Conservation (phyloP, 1,140 invertebrate genomes). For the Aphelinus certus region DNA sequence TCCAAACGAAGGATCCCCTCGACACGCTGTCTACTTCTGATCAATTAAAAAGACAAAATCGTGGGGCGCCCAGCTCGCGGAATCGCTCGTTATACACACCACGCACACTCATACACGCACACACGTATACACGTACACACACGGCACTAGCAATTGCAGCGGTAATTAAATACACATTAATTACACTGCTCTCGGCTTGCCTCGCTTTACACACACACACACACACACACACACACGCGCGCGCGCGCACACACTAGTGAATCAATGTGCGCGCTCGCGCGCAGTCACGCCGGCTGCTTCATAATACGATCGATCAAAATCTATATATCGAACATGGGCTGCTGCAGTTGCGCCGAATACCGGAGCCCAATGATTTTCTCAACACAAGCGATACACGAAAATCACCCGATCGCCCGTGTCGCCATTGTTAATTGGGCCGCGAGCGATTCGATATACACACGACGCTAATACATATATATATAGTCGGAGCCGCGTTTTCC, state of each 20-base stretch:
- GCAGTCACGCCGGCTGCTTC: conserved; percentile 3
- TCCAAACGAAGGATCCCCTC: too few species aligned
- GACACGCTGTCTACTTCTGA: conserved; percentile 18
- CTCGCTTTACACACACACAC: background rate
- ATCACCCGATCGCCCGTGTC: too few species aligned
- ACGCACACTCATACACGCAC: too few species aligned
- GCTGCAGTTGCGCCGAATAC: too few species aligned
- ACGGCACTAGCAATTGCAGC: conserved; percentile 1
- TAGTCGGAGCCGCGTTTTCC: too few species aligned
- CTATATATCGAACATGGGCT: background rate
- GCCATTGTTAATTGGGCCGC: too few species aligned
- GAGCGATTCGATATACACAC: too few species aligned
- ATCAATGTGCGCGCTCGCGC: background rate
- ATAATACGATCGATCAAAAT: conserved; percentile 36
- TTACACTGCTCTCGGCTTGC: conserved; percentile 6
- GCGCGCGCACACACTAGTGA: too few species aligned
- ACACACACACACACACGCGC: too few species aligned
- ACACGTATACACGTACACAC: background rate
- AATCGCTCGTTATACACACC: conserved; percentile 2
- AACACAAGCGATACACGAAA: too few species aligned
- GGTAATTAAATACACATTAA: conserved; percentile 35
- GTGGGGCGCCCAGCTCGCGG: background rate
- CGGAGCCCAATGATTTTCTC: too few species aligned
- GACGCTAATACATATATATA: too few species aligned
- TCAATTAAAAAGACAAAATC: conserved; percentile 38